A percentile compares a stretch with the other conserved stretches of the same genome.
Evolutionary conservation across 2,113 vertebrate genomes (phyloP).

Genomic region (Balaenoptera acutorostrata): DNA sequence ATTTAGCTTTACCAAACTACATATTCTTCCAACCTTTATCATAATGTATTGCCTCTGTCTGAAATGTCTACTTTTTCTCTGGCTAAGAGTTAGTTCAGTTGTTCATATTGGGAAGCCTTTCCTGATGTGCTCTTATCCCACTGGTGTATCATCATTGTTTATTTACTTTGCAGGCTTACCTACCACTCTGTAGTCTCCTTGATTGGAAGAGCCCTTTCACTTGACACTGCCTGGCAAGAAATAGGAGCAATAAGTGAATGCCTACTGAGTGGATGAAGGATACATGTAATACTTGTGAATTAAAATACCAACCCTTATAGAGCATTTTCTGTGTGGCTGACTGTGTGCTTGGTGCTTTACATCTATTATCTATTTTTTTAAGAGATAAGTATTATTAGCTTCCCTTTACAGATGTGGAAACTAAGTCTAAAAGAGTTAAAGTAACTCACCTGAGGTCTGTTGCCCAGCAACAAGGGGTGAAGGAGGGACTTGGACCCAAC

Average conservation of each 20-base stretch:
- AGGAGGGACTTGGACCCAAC: not conserved
- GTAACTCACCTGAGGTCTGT: not conserved
- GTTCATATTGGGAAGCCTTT: not conserved
- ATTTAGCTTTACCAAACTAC: no score
- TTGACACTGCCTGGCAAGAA: not conserved
- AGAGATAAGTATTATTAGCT: not conserved
- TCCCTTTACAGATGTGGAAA: not conserved
- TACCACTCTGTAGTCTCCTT: not conserved
- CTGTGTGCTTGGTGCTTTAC: not conserved
- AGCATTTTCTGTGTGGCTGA: not conserved
- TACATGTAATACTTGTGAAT: not conserved
- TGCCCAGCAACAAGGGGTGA: not conserved
- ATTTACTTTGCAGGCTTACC: not conserved
- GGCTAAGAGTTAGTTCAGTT: not conserved
- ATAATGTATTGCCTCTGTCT: not conserved
- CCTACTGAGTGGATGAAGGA: not conserved
- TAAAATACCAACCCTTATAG: not conserved
- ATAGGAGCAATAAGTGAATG: not conserved
- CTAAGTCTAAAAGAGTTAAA: not conserved
- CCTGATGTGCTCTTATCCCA: not conserved
- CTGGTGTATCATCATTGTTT: not conserved
- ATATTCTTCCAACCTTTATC: not conserved
- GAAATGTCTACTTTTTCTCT: not conserved
- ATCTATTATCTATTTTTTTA: not conserved
- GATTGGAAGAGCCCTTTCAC: not conserved